These are phyloP conservation scores for Pluvialis apricaria DNA, from an alignment of 2,113 vertebrate genomes.

Conservation along the genomic window DNA sequence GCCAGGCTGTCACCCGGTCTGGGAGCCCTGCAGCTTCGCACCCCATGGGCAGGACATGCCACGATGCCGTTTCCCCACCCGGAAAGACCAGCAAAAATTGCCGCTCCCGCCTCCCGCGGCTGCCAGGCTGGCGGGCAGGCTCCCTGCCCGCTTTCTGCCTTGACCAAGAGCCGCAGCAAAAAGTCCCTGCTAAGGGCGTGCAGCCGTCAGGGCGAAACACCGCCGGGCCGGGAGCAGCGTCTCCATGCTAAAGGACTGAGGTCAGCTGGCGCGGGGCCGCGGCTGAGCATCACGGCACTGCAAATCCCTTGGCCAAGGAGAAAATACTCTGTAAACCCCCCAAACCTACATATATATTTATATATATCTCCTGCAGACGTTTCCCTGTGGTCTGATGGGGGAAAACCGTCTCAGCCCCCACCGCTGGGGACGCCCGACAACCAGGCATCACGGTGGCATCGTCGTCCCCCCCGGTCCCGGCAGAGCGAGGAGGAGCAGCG, in stretches of 20 bases:
- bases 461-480: rapidly evolving
- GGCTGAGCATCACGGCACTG: rapidly evolving
- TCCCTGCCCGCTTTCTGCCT: background rate
- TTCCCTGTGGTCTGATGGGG: background rate
- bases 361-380: background rate
- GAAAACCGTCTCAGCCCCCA: background rate
- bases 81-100: background rate
- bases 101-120: background rate
- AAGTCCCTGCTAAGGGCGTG: background rate
- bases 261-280: background rate
- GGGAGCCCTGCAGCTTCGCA: background rate
- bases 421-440: background rate
- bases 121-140: background rate
- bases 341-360: too few species aligned
- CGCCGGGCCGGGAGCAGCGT: background rate
- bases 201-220: background rate
- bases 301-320: background rate
- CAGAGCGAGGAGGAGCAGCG: background rate
- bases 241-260: background rate
- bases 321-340: background rate
- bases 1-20: background rate
- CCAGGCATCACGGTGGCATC: background rate
- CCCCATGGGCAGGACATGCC: background rate
- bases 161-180: background rate
- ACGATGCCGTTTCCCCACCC: rapidly evolving